Percentiles rank a stretch among this genome's conserved stretches.
Evolutionary conservation across 2,888 invertebrate genomes (phyloP).

Genomic region (Pseudanteris insignis): DNA sequence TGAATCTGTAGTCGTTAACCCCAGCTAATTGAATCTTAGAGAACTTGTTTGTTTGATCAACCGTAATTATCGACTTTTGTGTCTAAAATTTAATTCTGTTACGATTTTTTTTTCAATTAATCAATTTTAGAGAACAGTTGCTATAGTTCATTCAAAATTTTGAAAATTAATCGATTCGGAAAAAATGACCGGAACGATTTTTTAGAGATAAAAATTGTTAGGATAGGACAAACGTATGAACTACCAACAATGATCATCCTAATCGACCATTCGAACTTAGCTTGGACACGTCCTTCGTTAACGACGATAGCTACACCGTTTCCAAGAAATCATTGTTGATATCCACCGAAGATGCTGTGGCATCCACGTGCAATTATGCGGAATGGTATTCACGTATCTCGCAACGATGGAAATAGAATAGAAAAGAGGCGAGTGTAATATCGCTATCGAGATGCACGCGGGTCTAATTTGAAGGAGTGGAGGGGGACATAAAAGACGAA

Average conservation of each 20-base stretch:
- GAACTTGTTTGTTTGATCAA: too few species aligned
- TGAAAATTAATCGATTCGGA: too few species aligned
- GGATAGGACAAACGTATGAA: too few species aligned
- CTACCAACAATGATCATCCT: slow-evolving; percentile 5
- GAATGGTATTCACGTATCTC: slow-evolving; percentile 17
- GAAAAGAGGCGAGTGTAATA: slow-evolving; percentile 22
- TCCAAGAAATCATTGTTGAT: slow-evolving; percentile 34
- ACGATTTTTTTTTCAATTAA: too few species aligned
- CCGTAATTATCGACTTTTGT: too few species aligned
- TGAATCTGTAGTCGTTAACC: too few species aligned
- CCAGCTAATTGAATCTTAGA: too few species aligned
- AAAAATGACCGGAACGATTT: too few species aligned
- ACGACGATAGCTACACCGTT: slow-evolving; percentile 16
- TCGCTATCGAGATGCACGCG: slow-evolving; percentile 43
- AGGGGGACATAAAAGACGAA: neutral
- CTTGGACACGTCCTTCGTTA: slow-evolving; percentile 17
- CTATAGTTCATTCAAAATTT: too few species aligned
- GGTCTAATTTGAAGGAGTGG: slow-evolving; percentile 25
- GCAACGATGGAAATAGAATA: slow-evolving; percentile 14
- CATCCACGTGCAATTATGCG: slow-evolving; percentile 39
- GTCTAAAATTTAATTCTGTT: too few species aligned
- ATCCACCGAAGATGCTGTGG: slow-evolving; percentile 10
- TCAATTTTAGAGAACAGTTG: too few species aligned
- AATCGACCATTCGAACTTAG: neutral
- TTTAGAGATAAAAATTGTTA: too few species aligned